Evolutionary conservation across 2,797 vertebrate species (phyloP), one percentile per base, ranked within the genome.

Genomic region (Allobates femoralis): DNA sequence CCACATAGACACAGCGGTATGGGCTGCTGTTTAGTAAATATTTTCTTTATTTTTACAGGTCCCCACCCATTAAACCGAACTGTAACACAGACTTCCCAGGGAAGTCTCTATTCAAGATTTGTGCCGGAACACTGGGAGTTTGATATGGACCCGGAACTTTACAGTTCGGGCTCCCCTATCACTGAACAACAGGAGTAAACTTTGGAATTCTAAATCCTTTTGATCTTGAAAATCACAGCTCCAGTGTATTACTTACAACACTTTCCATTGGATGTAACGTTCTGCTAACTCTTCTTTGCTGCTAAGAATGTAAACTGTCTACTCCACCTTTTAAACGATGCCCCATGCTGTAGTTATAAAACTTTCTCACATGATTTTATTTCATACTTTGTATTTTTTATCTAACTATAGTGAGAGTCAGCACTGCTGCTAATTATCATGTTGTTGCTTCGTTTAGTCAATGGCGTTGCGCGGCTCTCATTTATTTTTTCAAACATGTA

Each of bases 401-500:
- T 41, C 2, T 46, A 73, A 5, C 32, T 73, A 10, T 66, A 30
- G 62, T 18, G 15, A 30, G 19, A 23, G 1, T 41, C n/a, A 73
- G 46, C 14, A 50, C 12, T 46, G n/a, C 1, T 46, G 69, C 21
- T 73, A 73, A 73, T 73, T 46, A 50, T n/a, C 7, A 41, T 11
- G 21, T 23, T 15, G 12, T 41, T 0, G 34, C 26, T 73, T 73
- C 11, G 2, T 50, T 71, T 21, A 69, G 19, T 21, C 66, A 69
- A 37, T 34, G 32, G 32, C 34, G 7, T 71, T 56, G 34, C 77
- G 62, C 62, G 58, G 62, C 21, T 37, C 16, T 77, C 19, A 62
- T 79, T 79, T 60, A 79, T 46, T 26, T 46, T 79, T 79, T 62
- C 23, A 62, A 62, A 46, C 55, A 62, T 41, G 21, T 62, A 56